Conservation (phyloP, 2,113 vertebrate genomes). For the Anhinga rufa region DNA sequence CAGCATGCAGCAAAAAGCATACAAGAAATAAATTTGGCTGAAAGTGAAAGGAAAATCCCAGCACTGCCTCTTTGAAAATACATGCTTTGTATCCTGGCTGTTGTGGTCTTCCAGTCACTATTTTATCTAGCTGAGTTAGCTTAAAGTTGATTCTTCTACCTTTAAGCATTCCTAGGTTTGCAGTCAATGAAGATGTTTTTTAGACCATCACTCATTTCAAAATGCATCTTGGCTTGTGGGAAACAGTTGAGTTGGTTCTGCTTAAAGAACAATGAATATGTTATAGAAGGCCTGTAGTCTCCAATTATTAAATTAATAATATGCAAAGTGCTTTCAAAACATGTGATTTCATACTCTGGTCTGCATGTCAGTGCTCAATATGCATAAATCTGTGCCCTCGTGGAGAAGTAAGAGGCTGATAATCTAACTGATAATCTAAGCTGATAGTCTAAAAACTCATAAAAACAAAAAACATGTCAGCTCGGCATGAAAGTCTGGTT, state of each 20-base stretch:
- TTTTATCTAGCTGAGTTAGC: neutral
- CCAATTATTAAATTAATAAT: neutral
- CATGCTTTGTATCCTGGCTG: neutral
- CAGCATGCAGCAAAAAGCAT: neutral
- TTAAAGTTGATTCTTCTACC: neutral
- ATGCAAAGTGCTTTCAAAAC: slow-evolving; percentile 12
- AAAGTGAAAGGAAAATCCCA: neutral
- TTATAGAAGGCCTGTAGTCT: neutral
- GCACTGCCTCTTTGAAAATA: neutral
- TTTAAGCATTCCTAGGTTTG: neutral
- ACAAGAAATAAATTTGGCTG: neutral
- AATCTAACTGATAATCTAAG: too few species aligned
- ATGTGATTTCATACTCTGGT: neutral
- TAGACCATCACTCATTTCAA: neutral
- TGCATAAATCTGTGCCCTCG: neutral
- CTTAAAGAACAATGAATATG: neutral
- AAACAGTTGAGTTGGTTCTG: neutral
- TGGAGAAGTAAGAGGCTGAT: neutral
- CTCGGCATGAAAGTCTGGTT: slow-evolving; percentile 1
- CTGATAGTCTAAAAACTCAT: neutral
- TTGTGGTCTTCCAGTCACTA: neutral
- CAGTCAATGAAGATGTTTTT: neutral
- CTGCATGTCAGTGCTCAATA: neutral
- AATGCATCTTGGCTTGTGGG: neutral
- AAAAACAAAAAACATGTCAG: neutral